Evolutionary conservation across 2,797 vertebrate species (phyloP).

Genomic region (Lepilemur septentrionalis): DNA sequence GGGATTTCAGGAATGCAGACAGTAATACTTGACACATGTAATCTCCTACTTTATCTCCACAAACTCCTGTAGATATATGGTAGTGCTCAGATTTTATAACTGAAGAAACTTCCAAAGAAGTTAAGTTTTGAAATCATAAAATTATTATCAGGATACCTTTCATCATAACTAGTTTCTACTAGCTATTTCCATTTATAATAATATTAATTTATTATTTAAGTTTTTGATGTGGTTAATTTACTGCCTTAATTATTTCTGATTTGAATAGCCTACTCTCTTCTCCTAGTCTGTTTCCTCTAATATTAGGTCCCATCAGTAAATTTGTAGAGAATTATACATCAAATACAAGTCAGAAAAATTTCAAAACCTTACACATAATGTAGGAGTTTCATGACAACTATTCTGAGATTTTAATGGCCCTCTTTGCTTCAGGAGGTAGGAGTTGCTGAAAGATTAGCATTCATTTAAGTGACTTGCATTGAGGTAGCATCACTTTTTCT

Average conservation of each 20-base stretch:
- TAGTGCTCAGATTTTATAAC: not conserved
- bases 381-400: not conserved
- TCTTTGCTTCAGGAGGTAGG: not conserved
- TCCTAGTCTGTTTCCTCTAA: not conserved
- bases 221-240: not conserved
- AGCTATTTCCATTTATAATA: not conserved
- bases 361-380: not conserved
- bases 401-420: not conserved
- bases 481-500: not conserved
- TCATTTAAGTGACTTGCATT: not conserved
- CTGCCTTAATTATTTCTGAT: constrained; percentile 2
- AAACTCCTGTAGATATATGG: not conserved
- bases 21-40: not conserved
- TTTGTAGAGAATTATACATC: not conserved
- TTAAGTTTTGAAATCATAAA: not conserved
- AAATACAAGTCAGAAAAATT: not conserved
- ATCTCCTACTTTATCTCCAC: not conserved
- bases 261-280: not conserved
- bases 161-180: not conserved
- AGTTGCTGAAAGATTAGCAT: not conserved
- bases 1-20: not conserved
- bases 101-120: not conserved
- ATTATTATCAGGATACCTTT: not conserved
- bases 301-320: not conserved
- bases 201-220: not conserved